Evolutionary conservation across 2,113 vertebrate species (phyloP).

Genomic region (Platysternon megacephalum): DNA sequence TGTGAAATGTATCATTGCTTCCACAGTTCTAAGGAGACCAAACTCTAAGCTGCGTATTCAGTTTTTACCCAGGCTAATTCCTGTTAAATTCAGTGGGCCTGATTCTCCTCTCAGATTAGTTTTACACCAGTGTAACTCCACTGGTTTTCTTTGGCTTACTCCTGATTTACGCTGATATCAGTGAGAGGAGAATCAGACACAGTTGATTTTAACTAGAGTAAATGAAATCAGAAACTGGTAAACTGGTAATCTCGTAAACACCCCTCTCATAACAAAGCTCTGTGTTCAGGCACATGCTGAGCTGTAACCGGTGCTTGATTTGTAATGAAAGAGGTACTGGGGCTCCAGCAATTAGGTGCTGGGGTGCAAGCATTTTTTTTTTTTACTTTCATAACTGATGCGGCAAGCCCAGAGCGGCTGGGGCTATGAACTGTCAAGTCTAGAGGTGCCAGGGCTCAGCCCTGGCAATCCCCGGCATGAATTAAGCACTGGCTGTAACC

Average conservation of each 20-base stretch:
- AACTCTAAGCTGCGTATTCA: background rate
- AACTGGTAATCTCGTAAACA: no score
- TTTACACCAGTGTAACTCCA: accelerated
- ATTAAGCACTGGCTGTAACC: background rate
- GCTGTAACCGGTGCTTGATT: background rate
- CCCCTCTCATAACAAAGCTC: background rate
- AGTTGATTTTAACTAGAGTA: accelerated
- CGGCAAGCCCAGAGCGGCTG: no score
- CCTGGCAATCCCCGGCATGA: no score
- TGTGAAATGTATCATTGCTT: background rate
- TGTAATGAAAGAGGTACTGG: no score
- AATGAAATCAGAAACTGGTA: background rate
- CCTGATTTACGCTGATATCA: background rate
- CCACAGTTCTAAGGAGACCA: background rate
- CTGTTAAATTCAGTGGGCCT: background rate
- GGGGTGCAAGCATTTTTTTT: no score
- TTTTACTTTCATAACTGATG: no score
- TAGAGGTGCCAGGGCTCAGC: no score
- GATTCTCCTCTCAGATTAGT: background rate
- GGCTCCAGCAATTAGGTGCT: no score
- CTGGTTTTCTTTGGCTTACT: background rate
- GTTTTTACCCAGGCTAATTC: background rate
- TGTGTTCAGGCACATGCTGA: background rate
- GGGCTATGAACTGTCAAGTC: no score
- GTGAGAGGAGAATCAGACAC: background rate